phyloP scores from a whole-genome alignment of 2,113 vertebrate species.

The Pseudorhombus dupliciocellatus region DNA sequence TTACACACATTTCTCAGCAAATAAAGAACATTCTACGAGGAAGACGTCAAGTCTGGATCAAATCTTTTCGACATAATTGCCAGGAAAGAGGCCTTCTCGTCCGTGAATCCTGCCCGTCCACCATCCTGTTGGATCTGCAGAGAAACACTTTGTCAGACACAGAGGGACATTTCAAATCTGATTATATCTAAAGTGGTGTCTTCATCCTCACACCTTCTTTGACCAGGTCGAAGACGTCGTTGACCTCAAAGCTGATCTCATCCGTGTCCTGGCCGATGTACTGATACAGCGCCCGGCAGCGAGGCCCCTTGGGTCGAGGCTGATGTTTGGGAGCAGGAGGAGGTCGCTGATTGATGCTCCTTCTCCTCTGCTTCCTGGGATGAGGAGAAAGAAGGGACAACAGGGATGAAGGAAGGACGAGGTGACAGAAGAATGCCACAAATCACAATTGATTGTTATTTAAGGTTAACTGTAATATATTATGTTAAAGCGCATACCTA shows the following conservation, averaged over 20 bases:
- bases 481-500: background rate
- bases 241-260: conserved; percentile 91
- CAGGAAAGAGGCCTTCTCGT: conserved; percentile 93
- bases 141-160: background rate
- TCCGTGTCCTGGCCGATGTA: conserved; percentile 93
- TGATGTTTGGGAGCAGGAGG: conserved; percentile 87
- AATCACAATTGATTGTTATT: no score
- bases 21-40: background rate
- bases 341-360: conserved; percentile 85
- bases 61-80: conserved; percentile 97
- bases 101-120: conserved; percentile 91
- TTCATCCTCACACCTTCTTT: conserved; percentile 84
- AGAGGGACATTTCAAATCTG: background rate
- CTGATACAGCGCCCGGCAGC: conserved; percentile 90
- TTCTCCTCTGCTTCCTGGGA: conserved; percentile 88
- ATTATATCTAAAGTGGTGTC: background rate
- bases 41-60: conserved; percentile 70
- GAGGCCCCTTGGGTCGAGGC: conserved; percentile 75
- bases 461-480: background rate
- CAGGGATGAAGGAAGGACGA: background rate
- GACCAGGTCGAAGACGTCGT: conserved; percentile 89
- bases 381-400: background rate
- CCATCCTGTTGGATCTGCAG: conserved; percentile 91
- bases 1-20: conserved; percentile 3
- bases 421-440: background rate